Conservation (phyloP, 2,797 vertebrate species). For the Gambelia wislizenii region DNA sequence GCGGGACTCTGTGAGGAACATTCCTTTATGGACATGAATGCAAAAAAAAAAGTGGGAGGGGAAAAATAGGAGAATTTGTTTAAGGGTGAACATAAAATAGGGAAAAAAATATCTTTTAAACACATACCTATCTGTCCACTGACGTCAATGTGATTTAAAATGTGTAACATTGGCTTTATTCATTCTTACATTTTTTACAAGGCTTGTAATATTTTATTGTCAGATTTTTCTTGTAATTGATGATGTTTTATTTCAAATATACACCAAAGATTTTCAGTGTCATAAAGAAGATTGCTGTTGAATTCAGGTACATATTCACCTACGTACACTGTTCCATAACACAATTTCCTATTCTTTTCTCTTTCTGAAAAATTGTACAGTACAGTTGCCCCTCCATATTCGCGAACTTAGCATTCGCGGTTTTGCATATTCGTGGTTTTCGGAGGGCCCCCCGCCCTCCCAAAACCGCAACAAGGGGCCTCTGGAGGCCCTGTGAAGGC, state of each 20-base stretch:
- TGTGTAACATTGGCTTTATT: background rate
- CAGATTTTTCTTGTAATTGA: background rate
- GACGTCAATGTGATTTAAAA: background rate
- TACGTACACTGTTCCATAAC: background rate
- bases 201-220: background rate
- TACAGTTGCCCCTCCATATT: too few relatives aligned
- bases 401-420: too few relatives aligned
- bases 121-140: background rate
- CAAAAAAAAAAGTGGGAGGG: background rate
- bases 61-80: background rate
- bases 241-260: background rate
- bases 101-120: conserved; percentile 1
- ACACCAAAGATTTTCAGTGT: background rate
- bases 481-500: too few relatives aligned
- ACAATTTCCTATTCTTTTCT: background rate
- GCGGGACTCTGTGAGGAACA: conserved; percentile 5
- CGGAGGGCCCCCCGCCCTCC: too few relatives aligned
- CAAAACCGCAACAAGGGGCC: too few relatives aligned
- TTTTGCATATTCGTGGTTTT: too few relatives aligned
- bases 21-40: conserved; percentile 8
- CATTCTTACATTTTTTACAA: background rate
- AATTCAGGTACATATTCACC: background rate
- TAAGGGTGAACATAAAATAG: conserved; percentile 4
- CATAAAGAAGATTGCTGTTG: background rate
- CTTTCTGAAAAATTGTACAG: background rate